phyloP scores from a whole-genome alignment of 35 echinoderm and acorn worm genomes.

The Holothuria glaberrima region DNA sequence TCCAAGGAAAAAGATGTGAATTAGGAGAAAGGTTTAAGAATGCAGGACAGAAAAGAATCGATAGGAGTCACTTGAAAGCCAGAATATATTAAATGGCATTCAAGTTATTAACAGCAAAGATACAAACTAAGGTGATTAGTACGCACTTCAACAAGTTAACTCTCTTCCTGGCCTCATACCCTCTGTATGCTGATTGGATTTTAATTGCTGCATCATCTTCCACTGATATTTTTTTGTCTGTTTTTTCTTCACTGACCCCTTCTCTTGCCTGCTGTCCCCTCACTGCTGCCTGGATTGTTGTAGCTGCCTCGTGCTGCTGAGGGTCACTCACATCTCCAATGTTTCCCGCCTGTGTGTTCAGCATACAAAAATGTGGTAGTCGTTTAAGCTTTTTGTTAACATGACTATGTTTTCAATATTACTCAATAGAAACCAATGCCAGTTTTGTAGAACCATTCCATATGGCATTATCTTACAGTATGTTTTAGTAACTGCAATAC shows the following conservation, averaged over 20 bases:
- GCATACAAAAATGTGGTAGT: too few species aligned
- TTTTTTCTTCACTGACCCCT: conserved; percentile 13
- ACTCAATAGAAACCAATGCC: too few species aligned
- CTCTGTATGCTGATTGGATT: conserved; percentile 84
- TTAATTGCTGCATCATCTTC: conserved; percentile 78
- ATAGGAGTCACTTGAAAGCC: neutral
- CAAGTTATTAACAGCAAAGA: neutral
- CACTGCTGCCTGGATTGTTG: conserved; percentile 86
- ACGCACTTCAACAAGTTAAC: conserved; percentile 89
- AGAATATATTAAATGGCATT: neutral
- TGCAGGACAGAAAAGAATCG: conserved; percentile 12
- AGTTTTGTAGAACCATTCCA: too few species aligned
- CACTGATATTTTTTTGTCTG: conserved; percentile 17
- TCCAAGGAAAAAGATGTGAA: too few species aligned
- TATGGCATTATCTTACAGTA: too few species aligned
- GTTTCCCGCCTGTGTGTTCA: conserved; percentile 68
- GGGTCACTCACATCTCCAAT: conserved; percentile 96
- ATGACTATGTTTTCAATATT: too few species aligned
- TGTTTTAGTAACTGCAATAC: too few species aligned
- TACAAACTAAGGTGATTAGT: neutral
- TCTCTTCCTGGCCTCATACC: conserved; percentile 90
- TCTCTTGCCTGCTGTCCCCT: conserved; percentile 89
- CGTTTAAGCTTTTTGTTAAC: too few species aligned
- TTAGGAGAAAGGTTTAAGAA: too few species aligned
- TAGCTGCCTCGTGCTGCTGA: conserved; percentile 91